Percentiles rank a stretch among this genome's conserved stretches.
Conservation (phyloP, 1,140 invertebrate genomes). For the Magallana angulata region DNA sequence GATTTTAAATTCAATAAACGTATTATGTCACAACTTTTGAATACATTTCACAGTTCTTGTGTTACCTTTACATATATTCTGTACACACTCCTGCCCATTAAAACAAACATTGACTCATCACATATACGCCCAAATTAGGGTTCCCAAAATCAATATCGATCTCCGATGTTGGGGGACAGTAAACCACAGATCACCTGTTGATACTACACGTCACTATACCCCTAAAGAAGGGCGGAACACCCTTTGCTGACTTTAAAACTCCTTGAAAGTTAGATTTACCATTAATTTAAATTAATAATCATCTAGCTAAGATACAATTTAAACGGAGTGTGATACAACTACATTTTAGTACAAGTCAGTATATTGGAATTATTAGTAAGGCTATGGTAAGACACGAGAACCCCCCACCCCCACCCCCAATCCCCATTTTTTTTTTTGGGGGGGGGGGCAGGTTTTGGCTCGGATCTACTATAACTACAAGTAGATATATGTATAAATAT, state of each 20-base stretch:
- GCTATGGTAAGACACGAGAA: too few relatives aligned
- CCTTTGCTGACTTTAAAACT: background rate
- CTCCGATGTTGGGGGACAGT: background rate
- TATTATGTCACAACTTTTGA: background rate
- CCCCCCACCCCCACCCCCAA: too few relatives aligned
- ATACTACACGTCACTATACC: too few relatives aligned
- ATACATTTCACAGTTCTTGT: background rate
- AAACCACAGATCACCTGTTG: background rate
- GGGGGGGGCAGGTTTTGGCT: too few relatives aligned
- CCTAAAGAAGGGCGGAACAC: background rate
- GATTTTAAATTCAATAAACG: background rate
- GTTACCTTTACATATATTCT: background rate
- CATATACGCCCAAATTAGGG: background rate
- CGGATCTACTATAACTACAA: too few relatives aligned
- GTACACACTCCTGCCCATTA: background rate
- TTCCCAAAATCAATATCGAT: background rate
- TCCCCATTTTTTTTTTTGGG: too few relatives aligned
- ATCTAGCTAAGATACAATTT: constrained; percentile 13
- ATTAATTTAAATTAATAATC: constrained; percentile 17
- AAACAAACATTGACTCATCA: constrained; percentile 24
- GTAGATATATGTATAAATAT: too few relatives aligned
- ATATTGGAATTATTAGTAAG: too few relatives aligned
- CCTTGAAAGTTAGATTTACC: background rate
- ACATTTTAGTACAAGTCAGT: too few relatives aligned
- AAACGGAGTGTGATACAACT: too few relatives aligned